These are phyloP conservation scores for Antrozous pallidus DNA, from an alignment of 2,797 vertebrate species.

Conservation along the genomic window DNA sequence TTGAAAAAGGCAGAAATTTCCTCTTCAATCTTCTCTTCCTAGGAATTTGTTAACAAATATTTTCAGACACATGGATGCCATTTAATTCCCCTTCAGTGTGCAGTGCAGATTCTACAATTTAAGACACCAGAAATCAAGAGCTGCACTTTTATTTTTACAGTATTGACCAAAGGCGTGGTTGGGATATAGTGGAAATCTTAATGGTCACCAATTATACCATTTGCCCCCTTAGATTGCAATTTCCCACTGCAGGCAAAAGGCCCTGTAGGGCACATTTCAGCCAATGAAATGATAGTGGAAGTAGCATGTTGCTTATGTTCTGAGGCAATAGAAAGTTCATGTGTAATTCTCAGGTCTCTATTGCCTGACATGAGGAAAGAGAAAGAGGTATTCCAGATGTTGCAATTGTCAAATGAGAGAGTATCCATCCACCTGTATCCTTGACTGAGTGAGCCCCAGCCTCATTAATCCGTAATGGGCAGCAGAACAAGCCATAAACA, in stretches of 20 bases:
- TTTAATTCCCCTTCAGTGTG: not conserved
- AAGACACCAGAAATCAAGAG: not conserved
- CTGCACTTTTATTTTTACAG: not conserved
- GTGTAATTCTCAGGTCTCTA: not conserved
- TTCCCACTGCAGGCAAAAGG: not conserved
- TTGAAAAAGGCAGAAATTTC: not conserved
- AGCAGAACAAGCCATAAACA: not conserved
- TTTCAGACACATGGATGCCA: not conserved
- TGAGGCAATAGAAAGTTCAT: not conserved
- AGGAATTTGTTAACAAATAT: slow-evolving; percentile 8
- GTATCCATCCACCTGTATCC: not conserved
- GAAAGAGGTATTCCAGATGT: not conserved
- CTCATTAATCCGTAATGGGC: not conserved
- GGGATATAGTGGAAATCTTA: not conserved
- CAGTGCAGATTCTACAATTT: not conserved
- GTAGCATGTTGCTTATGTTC: not conserved
- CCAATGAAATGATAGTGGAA: not conserved
- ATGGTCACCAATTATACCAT: not conserved
- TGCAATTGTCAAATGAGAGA: not conserved
- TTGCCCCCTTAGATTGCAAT: not conserved
- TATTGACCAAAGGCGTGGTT: not conserved
- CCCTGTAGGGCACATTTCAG: not conserved
- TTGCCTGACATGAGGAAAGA: not conserved
- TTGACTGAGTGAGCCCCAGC: not conserved
- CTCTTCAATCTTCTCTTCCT: not conserved